Evolutionary conservation across 2,888 invertebrate species (phyloP).

Genomic region (Anthophora plumipes): DNA sequence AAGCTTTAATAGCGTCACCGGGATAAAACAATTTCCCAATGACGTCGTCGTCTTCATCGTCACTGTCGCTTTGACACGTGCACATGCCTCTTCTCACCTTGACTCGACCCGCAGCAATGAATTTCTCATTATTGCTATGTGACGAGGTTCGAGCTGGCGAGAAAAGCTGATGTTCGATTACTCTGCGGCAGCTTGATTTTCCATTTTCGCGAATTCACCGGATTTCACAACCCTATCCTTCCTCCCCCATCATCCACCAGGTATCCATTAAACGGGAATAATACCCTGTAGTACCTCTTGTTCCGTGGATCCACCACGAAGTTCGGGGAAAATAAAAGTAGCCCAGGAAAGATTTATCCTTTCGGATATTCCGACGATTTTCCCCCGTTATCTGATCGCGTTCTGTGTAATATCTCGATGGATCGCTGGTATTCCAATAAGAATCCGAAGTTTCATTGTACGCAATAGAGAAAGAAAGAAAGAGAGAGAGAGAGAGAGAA

Average conservation of each 20-base stretch:
- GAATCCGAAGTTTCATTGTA: not conserved
- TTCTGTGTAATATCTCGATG: slow-evolving; percentile 37
- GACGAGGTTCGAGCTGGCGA: slow-evolving; percentile 28
- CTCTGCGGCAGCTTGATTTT: slow-evolving; percentile 38
- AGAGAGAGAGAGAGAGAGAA: no score
- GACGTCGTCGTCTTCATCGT: slow-evolving; percentile 13
- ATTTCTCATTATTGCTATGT: slow-evolving; percentile 65
- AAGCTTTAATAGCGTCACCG: not conserved
- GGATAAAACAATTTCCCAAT: slow-evolving; percentile 33
- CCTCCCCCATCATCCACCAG: no score
- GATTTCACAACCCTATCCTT: not conserved
- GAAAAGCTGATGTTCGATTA: slow-evolving; percentile 48
- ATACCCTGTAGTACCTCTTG: no score
- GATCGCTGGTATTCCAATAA: slow-evolving; percentile 5
- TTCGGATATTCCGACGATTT: slow-evolving; percentile 17
- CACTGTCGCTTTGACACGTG: not conserved
- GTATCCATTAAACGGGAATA: slow-evolving; percentile 8
- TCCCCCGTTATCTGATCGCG: slow-evolving; percentile 13
- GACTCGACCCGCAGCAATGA: slow-evolving; percentile 29
- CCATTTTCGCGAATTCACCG: slow-evolving; percentile 45
- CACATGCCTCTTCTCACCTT: not conserved
- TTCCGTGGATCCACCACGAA: no score
- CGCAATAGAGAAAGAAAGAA: no score
- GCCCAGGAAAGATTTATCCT: slow-evolving; percentile 22
- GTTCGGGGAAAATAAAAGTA: slow-evolving; percentile 27